Evolutionary conservation across 2,888 invertebrate species (phyloP), one percentile per base, ranked within the genome.

Genomic region (Tiliacea aurago): DNA sequence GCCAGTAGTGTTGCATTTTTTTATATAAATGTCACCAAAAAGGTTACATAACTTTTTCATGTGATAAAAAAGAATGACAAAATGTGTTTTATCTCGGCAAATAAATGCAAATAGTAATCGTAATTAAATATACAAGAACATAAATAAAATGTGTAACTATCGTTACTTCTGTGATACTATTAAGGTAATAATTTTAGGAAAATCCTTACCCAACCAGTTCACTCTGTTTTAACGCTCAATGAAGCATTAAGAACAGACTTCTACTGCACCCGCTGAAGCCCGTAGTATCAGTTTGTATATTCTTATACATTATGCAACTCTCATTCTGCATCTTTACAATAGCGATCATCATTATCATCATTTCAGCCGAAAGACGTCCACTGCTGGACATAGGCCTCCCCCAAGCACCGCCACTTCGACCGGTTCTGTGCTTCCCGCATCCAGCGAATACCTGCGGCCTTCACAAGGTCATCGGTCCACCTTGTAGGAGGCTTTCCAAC

Each of bases 161-260:
- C 4, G 15, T 23, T 23, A 23, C 0, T 20, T 33, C 11, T 11
- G 9, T 37, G 18, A 11, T 13, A 20, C 4, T 23, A 15, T 11
- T 23, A 45, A 45, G 13, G 11, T 28, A 11, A 47, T 62, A 28
- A 74, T 58, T 74, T 11, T n/a, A 6, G 9, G 11, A 33, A 73
- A 43, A 33, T 47, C 33, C 13, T 23, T 11, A 9, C n/a, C 20
- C 47, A 28, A 20, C n/a, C 33, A n/a, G 13, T 43, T 33, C 33
- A 58, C 11, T 15, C 20, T 10, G 33, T 58, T 64, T 45, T 78
- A 70, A 73, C 64, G 20, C 6, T 49, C 47, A 74, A 49, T 73
- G n/a, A 49, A 56, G 83, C 76, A 81, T 76, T 73, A 77, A 61
- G n/a, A 83, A 78, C 70, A 70, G 33, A 73, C 62, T 70, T 68